phyloP scores from a whole-genome alignment of 2,888 invertebrate species.

The Cremastinae sp. region DNA sequence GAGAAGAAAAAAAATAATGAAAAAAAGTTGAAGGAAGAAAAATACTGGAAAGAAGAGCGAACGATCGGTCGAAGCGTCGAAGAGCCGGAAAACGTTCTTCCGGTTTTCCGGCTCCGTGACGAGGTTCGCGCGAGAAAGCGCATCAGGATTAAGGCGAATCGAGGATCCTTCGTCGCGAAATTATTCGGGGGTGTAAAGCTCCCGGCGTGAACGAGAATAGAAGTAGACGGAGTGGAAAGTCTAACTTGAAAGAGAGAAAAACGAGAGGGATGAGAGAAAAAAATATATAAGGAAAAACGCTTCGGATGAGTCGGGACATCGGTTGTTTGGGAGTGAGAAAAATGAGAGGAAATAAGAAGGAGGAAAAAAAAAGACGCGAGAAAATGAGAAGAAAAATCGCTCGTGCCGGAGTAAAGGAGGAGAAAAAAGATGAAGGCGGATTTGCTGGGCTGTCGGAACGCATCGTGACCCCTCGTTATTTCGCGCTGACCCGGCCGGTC shows the following conservation, averaged over 20 bases:
- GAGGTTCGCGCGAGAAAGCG: constrained; percentile 22
- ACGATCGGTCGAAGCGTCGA: constrained; percentile 25
- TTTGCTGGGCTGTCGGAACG: constrained; percentile 64
- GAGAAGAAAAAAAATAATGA: constrained; percentile 31
- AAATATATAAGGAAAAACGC: constrained; percentile 55
- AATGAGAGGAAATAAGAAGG: constrained; percentile 48
- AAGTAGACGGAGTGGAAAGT: constrained; percentile 54
- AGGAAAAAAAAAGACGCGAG: constrained; percentile 40
- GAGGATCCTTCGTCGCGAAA: constrained; percentile 33
- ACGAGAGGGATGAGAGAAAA: constrained; percentile 4
- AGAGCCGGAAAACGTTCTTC: constrained; percentile 50
- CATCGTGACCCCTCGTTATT: constrained; percentile 68
- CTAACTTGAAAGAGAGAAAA: constrained; percentile 35
- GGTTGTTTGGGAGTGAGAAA: constrained; percentile 63
- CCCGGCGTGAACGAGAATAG: constrained; percentile 36
- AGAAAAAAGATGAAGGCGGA: constrained; percentile 52
- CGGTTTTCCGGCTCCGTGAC: constrained; percentile 56
- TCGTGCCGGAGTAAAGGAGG: constrained; percentile 57
- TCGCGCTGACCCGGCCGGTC: constrained; percentile 66
- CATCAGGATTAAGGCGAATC: constrained; percentile 44
- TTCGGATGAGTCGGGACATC: constrained; percentile 59
- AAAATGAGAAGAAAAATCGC: constrained; percentile 53
- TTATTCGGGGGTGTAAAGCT: constrained; percentile 5
- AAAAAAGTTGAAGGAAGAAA: background rate
- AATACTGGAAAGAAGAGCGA: background rate